phyloP scores from a whole-genome alignment of 2,113 vertebrate genomes.

The Scophthalmus maximus region DNA sequence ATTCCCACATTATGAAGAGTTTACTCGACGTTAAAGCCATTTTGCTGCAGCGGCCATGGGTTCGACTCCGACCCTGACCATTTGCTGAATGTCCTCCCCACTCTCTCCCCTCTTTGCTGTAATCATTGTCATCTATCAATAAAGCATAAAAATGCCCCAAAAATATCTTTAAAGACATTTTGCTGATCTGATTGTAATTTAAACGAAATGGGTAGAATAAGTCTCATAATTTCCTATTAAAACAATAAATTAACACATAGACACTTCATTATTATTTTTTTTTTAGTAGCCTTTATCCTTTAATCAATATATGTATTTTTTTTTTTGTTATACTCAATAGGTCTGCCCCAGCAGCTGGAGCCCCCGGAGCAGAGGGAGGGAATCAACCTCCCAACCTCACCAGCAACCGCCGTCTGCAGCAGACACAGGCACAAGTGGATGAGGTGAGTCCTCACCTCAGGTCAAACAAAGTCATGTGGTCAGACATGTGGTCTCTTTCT shows the following conservation, averaged over 20 bases:
- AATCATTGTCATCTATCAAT: no score
- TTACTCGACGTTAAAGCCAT: neutral
- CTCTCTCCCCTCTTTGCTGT: no score
- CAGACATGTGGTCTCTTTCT: neutral
- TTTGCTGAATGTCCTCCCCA: no score
- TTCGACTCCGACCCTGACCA: no score
- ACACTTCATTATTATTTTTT: neutral
- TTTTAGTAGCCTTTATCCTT: neutral
- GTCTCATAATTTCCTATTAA: no score
- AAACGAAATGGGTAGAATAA: no score
- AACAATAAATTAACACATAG: no score
- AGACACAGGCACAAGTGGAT: slow-evolving; percentile 92
- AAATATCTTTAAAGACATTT: no score
- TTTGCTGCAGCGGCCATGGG: no score
- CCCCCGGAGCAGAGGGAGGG: slow-evolving; percentile 82
- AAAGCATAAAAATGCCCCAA: no score
- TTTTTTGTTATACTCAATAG: slow-evolving; percentile 70
- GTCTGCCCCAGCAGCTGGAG: slow-evolving; percentile 88
- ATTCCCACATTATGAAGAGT: neutral
- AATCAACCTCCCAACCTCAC: slow-evolving; percentile 86
- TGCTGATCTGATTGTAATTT: no score
- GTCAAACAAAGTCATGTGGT: neutral
- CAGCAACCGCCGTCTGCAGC: slow-evolving; percentile 92
- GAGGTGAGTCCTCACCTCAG: slow-evolving; percentile 81
- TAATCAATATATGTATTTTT: neutral